Percentiles rank a stretch among this genome's conserved stretches.
phyloP scores from a whole-genome alignment of 2,888 invertebrate species.

The Himalopsyche tibetana region DNA sequence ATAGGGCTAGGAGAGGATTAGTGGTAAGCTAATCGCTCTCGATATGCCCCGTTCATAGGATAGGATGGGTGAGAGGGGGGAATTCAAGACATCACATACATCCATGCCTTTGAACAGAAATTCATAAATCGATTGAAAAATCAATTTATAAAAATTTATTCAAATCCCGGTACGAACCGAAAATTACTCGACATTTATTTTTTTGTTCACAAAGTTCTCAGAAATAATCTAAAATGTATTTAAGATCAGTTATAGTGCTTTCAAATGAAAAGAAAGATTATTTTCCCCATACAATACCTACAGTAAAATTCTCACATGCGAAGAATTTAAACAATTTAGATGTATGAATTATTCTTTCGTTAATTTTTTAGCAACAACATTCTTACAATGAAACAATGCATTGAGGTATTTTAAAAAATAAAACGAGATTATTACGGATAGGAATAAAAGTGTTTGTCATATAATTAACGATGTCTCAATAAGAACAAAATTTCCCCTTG shows the following conservation, averaged over 20 bases:
- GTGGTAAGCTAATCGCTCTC: no score
- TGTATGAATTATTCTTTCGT: not conserved
- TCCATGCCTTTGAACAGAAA: no score
- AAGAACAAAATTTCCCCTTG: slow-evolving; percentile 47
- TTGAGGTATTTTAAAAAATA: not conserved
- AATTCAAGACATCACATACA: no score
- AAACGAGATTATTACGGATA: slow-evolving; percentile 6
- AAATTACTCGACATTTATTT: no score
- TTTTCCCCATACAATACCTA: not conserved
- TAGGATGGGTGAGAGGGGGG: no score
- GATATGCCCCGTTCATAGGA: no score
- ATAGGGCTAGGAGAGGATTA: no score
- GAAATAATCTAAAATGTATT: no score
- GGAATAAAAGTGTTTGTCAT: slow-evolving; percentile 54
- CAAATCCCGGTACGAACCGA: no score
- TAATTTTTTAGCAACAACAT: not conserved
- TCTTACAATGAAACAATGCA: not conserved
- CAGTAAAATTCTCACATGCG: not conserved
- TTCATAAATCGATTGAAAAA: no score
- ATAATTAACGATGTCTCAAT: slow-evolving; percentile 52
- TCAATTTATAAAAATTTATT: no score
- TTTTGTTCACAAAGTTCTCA: no score
- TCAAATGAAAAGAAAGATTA: not conserved
- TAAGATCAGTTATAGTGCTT: not conserved
- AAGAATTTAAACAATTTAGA: not conserved